Conservation (phyloP, 1,140 invertebrate species). For the Drosophila dunni region DNA sequence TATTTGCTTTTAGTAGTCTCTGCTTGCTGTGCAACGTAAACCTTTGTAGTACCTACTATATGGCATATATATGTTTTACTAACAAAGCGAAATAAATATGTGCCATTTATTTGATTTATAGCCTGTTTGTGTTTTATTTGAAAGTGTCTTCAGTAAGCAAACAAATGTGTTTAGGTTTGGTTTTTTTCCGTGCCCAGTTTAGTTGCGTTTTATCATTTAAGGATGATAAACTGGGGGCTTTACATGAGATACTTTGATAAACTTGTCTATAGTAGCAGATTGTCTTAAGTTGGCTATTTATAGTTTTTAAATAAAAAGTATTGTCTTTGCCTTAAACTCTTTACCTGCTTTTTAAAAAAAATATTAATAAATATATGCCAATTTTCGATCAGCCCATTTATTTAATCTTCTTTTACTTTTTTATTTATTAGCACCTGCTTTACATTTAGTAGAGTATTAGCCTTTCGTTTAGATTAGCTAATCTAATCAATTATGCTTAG, state of each 20-base stretch:
- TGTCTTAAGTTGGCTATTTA: too few species aligned
- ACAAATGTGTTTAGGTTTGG: neutral
- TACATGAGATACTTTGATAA: neutral
- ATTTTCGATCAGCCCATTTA: too few species aligned
- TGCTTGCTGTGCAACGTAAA: neutral
- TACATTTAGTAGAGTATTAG: slow-evolving; percentile 8
- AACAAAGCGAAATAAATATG: too few species aligned
- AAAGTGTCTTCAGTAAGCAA: neutral
- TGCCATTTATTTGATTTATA: neutral
- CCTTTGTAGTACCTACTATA: slow-evolving; percentile 1
- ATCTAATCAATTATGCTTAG: slow-evolving; percentile 4
- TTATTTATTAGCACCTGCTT: neutral
- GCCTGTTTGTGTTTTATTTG: neutral
- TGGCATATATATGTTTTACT: neutral
- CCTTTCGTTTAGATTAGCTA: neutral
- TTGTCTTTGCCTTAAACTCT: too few species aligned
- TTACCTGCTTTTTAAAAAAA: too few species aligned
- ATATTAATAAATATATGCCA: too few species aligned
- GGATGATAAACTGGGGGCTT: neutral
- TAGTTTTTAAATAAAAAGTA: too few species aligned
- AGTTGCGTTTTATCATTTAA: neutral
- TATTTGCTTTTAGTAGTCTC: slow-evolving; percentile 13
- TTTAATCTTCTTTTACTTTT: too few species aligned
- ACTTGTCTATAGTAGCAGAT: too few species aligned
- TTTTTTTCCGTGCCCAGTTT: neutral